phyloP scores from a whole-genome alignment of 1,140 invertebrate species.

The Whitmania pigra region DNA sequence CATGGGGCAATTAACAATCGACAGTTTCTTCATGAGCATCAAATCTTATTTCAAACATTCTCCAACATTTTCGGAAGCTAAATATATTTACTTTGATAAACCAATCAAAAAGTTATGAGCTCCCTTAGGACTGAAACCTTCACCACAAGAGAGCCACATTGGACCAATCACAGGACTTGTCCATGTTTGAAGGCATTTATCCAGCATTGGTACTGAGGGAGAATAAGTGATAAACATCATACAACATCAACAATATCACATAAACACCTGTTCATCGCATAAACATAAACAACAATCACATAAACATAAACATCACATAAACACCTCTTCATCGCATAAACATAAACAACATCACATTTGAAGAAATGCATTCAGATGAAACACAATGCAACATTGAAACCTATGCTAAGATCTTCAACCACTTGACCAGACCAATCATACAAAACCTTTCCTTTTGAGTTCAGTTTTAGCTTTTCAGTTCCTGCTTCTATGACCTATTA shows the following conservation, averaged over 20 bases:
- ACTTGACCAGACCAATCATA: slow-evolving; percentile 40
- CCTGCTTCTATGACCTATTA: neutral
- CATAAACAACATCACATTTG: too few species aligned
- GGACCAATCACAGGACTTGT: slow-evolving; percentile 37
- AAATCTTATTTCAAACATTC: too few species aligned
- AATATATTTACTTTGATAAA: slow-evolving; percentile 26
- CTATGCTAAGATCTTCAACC: slow-evolving; percentile 32
- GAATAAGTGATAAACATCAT: neutral
- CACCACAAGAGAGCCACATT: slow-evolving; percentile 40
- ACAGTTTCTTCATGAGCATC: too few species aligned
- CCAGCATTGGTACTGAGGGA: neutral
- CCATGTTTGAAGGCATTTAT: slow-evolving; percentile 35
- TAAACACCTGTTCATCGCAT: slow-evolving; percentile 18
- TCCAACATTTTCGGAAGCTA: too few species aligned
- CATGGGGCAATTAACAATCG: too few species aligned
- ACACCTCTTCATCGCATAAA: neutral
- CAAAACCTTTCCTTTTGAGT: slow-evolving; percentile 33
- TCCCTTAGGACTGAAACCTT: slow-evolving; percentile 38
- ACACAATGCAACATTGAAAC: slow-evolving; percentile 26
- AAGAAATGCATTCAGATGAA: neutral
- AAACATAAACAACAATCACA: slow-evolving; percentile 7
- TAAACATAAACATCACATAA: neutral
- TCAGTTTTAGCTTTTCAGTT: slow-evolving; percentile 31
- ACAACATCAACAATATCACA: slow-evolving; percentile 30
- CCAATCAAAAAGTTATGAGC: slow-evolving; percentile 33